Percentiles rank a stretch among this genome's conserved stretches.
These are phyloP conservation scores for Sceloporus tristichus DNA, from an alignment of 2,113 vertebrate species.

Conservation along the genomic window DNA sequence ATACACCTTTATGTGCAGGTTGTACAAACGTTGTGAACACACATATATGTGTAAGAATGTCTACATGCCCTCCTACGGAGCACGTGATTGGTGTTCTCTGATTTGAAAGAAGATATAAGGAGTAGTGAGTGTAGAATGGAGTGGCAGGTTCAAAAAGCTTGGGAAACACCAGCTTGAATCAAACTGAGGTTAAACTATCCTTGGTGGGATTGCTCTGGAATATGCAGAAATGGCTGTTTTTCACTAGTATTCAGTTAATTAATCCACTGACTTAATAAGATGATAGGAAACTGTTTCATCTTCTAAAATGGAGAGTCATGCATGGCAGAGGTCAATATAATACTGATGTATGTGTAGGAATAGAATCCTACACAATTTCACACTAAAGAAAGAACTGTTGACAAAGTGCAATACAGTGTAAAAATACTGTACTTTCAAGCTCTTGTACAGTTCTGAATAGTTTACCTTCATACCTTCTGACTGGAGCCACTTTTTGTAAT, in stretches of 20 bases:
- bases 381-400: neutral
- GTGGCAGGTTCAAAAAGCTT: neutral
- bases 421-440: neutral
- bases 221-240: neutral
- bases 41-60: neutral
- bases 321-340: neutral
- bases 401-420: neutral
- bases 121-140: neutral
- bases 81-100: neutral
- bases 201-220: neutral
- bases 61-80: neutral
- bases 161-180: neutral
- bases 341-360: neutral
- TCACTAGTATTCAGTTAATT: neutral
- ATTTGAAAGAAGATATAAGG: no score
- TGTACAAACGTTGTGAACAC: neutral
- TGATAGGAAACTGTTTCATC: neutral
- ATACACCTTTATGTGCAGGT: neutral
- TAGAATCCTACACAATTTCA: neutral
- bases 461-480: neutral
- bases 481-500: neutral
- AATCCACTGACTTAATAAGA: neutral
- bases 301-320: neutral
- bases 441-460: neutral
- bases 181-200: neutral